A percentile compares a stretch with the other conserved stretches of the same genome.
Evolutionary conservation across 2,888 invertebrate genomes (phyloP).

Genomic region (Apodemia zela): DNA sequence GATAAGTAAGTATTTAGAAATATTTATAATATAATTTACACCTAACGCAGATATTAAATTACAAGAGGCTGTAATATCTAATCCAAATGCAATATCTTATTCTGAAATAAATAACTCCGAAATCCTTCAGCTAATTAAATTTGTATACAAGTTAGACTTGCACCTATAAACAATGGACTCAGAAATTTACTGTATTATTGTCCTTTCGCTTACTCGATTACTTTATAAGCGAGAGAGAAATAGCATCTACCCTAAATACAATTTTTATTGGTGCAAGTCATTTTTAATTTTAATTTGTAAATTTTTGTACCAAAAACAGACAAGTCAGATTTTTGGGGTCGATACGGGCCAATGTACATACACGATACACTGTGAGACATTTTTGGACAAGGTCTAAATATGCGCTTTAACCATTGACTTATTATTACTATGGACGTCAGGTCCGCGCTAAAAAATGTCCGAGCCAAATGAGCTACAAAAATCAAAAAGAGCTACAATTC

Average conservation of each 20-base stretch:
- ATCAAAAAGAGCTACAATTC: too few relatives aligned
- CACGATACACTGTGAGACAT: too few relatives aligned
- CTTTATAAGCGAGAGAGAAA: neutral
- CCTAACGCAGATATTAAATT: slow-evolving; percentile 9
- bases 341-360: too few relatives aligned
- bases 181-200: neutral
- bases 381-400: too few relatives aligned
- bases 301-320: slow-evolving; percentile 74
- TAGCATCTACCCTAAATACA: neutral
- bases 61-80: slow-evolving; percentile 5
- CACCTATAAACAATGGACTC: neutral
- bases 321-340: slow-evolving; percentile 28
- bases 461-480: too few relatives aligned
- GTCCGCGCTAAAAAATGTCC: too few relatives aligned
- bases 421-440: too few relatives aligned
- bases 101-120: slow-evolving; percentile 16
- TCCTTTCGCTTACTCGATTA: too few relatives aligned
- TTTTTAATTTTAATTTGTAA: slow-evolving; percentile 68
- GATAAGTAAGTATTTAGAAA: neutral
- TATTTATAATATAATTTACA: slow-evolving; percentile 4
- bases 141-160: neutral
- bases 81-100: slow-evolving; percentile 14
- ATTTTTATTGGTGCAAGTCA: slow-evolving; percentile 66
- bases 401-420: too few relatives aligned
- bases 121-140: slow-evolving; percentile 5